Evolutionary conservation across 2,888 invertebrate species (phyloP), one percentile per base, ranked within the genome.

Genomic region (Busseola fusca): DNA sequence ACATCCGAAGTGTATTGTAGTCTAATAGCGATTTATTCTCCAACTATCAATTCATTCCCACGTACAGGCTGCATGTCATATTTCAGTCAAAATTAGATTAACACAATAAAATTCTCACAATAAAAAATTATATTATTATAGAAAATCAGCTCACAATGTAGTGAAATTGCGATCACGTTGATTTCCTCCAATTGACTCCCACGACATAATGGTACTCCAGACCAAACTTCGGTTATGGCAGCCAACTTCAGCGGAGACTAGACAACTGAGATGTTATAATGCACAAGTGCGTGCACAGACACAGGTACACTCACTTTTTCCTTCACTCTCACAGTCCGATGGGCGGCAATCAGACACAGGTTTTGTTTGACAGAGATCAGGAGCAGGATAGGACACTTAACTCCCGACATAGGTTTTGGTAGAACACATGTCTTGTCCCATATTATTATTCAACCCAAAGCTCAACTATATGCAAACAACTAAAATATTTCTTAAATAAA

Each of bases 401-500:
- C 7, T n/a, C 12, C 9, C 18, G 1, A 37, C 52, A 21, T 37
- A 16, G 6, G 12, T 52, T 16, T 27, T 27, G 25, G 27, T 42
- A 21, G 14, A 50, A 42, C 50, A 76, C 25, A 69, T 27, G 58
- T 59, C 21, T 14, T 56, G 14, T 3, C 14, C 37, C 54, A 60
- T 52, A 78, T 81, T 60, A 77, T 37, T 78, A 67, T 78, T 67
- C 52, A 81, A 66, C 12, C 40, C 21, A 62, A 78, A 54, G 60
- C 72, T 42, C 45, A 72, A 60, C 68, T 6, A 54, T 40, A 45
- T 16, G 58, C 27, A 63, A 72, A 78, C 63, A 74, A 74, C 79
- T 66, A 73, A 54, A 59, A 66, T 69, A 69, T 69, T 74, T 66
- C 80, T 69, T 70, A 65, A 63, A 77, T 82, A 81, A 81, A 83